These are phyloP conservation scores for Oreonectes daqikongensis DNA, from an alignment of 2,797 vertebrate species.

Conservation along the genomic window DNA sequence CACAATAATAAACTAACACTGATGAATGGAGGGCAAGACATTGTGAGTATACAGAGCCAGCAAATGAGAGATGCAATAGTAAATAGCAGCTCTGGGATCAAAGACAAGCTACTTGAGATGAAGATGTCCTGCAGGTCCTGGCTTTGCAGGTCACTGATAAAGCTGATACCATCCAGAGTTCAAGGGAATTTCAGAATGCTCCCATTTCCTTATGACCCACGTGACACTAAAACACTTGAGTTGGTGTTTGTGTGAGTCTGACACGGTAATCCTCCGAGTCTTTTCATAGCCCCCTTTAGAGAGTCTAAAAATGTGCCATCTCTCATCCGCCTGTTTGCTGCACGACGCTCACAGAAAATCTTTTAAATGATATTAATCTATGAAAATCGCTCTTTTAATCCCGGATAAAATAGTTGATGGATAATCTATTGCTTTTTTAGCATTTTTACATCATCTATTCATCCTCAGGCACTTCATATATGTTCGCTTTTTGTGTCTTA, in stretches of 20 bases:
- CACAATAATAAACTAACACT: not conserved
- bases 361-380: slow-evolving; percentile 33
- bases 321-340: not conserved
- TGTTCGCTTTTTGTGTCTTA: slow-evolving; percentile 10
- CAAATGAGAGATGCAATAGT: not conserved
- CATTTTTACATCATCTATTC: slow-evolving; percentile 32
- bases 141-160: slow-evolving; percentile 4
- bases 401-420: slow-evolving; percentile 24
- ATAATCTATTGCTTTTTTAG: slow-evolving; percentile 20
- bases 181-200: slow-evolving; percentile 9
- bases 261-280: slow-evolving; percentile 27
- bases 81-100: not conserved
- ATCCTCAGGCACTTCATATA: slow-evolving; percentile 20
- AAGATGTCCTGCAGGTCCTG: slow-evolving; percentile 6
- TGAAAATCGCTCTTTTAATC: slow-evolving; percentile 32
- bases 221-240: slow-evolving; percentile 38
- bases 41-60: slow-evolving; percentile 6
- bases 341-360: not conserved
- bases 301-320: not conserved
- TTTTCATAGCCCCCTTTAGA: slow-evolving; percentile 5
- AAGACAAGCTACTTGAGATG: slow-evolving; percentile 3
- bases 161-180: slow-evolving; percentile 9
- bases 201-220: slow-evolving; percentile 25
- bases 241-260: slow-evolving; percentile 6
- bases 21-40: not conserved